Conservation (phyloP, 2,888 invertebrate species). For the Tetropium fuscum region DNA sequence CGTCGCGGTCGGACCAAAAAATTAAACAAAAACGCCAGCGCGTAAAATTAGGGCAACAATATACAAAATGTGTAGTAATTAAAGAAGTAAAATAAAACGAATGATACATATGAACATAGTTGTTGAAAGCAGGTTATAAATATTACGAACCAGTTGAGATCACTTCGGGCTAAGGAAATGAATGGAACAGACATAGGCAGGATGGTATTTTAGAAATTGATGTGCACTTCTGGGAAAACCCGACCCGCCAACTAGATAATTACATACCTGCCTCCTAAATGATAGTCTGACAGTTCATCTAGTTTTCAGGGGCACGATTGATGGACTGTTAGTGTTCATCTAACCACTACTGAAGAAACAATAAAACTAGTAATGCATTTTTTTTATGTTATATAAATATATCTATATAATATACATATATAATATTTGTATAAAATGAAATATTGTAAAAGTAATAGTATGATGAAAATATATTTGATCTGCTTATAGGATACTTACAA, state of each 20-base stretch:
- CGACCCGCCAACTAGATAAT: slow-evolving; percentile 30
- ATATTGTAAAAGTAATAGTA: too few relatives aligned
- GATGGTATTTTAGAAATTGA: slow-evolving; percentile 28
- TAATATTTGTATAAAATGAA: too few relatives aligned
- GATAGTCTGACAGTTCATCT: neutral
- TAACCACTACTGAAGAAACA: neutral
- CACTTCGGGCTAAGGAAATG: slow-evolving; percentile 21
- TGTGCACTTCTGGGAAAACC: slow-evolving; percentile 21
- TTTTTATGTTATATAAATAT: too few relatives aligned
- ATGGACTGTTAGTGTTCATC: neutral
- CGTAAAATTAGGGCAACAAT: slow-evolving; percentile 17
- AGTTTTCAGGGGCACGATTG: neutral
- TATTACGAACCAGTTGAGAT: slow-evolving; percentile 11
- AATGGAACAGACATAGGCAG: slow-evolving; percentile 3
- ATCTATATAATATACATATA: too few relatives aligned
- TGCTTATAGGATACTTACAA: too few relatives aligned
- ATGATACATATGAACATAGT: slow-evolving; percentile 13
- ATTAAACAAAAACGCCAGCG: too few relatives aligned
- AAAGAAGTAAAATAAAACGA: slow-evolving; percentile 8
- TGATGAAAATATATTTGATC: too few relatives aligned
- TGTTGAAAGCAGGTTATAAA: slow-evolving; percentile 16
- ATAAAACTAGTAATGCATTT: too few relatives aligned
- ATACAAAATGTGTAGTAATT: slow-evolving; percentile 7
- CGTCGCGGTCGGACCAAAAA: too few relatives aligned
- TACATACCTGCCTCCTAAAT: slow-evolving; percentile 21